phyloP scores from a whole-genome alignment of 1,140 invertebrate species.

The Papilio aristodemus region DNA sequence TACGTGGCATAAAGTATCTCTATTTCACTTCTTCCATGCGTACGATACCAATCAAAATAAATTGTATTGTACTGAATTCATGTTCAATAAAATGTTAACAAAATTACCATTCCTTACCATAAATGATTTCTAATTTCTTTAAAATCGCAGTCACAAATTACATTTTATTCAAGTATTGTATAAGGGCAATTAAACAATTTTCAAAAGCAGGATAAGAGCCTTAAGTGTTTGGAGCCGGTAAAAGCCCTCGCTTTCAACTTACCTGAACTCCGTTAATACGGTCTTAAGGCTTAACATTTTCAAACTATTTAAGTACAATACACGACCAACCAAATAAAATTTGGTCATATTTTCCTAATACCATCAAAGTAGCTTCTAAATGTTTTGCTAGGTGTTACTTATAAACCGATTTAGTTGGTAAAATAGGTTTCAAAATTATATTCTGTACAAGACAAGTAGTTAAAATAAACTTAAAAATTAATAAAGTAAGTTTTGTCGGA shows the following conservation, averaged over 20 bases:
- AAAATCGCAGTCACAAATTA: background rate
- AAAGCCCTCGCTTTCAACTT: conserved; percentile 12
- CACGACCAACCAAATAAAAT: background rate
- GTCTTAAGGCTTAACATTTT: background rate
- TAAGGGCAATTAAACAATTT: background rate
- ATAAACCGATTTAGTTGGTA: background rate
- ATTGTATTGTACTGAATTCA: too few species aligned
- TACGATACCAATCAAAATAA: too few species aligned
- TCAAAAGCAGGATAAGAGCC: background rate
- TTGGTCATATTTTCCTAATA: background rate
- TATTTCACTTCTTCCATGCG: too few species aligned
- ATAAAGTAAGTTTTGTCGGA: too few species aligned
- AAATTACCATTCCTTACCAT: too few species aligned
- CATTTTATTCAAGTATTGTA: background rate
- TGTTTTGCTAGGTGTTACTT: background rate
- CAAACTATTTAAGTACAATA: background rate
- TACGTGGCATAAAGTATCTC: too few species aligned
- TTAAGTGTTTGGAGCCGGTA: background rate
- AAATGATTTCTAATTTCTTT: too few species aligned
- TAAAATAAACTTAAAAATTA: too few species aligned
- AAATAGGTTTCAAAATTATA: background rate
- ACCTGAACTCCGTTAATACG: background rate
- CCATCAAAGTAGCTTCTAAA: background rate
- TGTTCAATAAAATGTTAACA: too few species aligned
- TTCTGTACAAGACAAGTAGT: too few species aligned